Base-by-base conservation (phyloP, 2,888 invertebrate genomes). In the Hetaerina titia region DNA sequence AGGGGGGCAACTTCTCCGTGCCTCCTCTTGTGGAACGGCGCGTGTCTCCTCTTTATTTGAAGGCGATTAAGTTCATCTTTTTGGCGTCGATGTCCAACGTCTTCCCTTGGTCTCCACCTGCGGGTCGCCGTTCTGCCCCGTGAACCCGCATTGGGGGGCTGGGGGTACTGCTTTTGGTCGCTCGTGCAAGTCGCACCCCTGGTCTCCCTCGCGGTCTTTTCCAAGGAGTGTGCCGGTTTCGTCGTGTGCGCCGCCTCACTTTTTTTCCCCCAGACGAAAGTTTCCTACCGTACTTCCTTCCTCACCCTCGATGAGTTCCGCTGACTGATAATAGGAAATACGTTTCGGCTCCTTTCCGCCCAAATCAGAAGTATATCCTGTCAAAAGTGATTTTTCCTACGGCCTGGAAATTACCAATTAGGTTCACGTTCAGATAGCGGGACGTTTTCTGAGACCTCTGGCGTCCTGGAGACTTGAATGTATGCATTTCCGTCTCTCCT, bases 21-120 rank as follows among this genome's bases (percentile, higher is more conserved):
- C n/a, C n/a, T 56, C 56, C 56, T 92, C 92, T 92, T 92, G 92
- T 92, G 92, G 92, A 92, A 92, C 92, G 92, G 92, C 92, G 92
- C 92, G 92, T 92, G 92, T 69, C 69, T 92, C 92, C 92, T 92
- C 56, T 56, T 89, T 13, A 45, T 31, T 69, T 56, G 69, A 69
- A 56, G 92, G 69, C 22, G 31, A 31, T 60, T 90, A 81, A 56
- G 92, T 13, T 64, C 45, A 64, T 64, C 69, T 19, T 69, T 90
- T 64, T 90, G 19, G 90, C 63, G 64, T 90, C 56, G 69, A 92
- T 92, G 92, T 31, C 92, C 92, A 92, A 64, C 92, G 64, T 56
- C 92, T 56, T 22, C 31, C 31, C 90, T 90, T 58, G 58, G 25
- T 56, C 69, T 22, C 56, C 92, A 92, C 92, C 92, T 92, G 92